Conservation (phyloP, 2,888 invertebrate species). For the Epistrophe eligans region DNA sequence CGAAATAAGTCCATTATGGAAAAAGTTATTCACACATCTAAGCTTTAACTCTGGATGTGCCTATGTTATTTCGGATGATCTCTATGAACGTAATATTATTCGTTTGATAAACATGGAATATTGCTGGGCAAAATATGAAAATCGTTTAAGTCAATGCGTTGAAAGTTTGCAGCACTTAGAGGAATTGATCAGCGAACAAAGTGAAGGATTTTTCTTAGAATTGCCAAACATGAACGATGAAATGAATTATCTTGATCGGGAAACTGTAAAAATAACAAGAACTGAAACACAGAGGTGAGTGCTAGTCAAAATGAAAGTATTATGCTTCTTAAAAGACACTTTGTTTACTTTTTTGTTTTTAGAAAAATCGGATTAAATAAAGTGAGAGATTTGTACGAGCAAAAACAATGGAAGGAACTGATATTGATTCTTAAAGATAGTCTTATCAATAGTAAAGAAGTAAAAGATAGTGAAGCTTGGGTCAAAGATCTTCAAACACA, state of each 20-base stretch:
- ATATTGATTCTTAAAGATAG: constrained; percentile 87
- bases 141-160: constrained; percentile 85
- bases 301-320: background rate
- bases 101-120: constrained; percentile 86
- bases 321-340: background rate
- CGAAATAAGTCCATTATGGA: constrained; percentile 76
- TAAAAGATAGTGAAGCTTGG: constrained; percentile 77
- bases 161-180: constrained; percentile 80
- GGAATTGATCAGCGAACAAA: constrained; percentile 77
- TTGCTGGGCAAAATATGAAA: constrained; percentile 85
- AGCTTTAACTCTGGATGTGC: constrained; percentile 77
- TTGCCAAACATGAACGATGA: constrained; percentile 85
- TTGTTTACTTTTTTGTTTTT: constrained; percentile 78
- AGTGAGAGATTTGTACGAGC: constrained; percentile 88
- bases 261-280: constrained; percentile 84
- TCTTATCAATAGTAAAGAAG: constrained; percentile 79
- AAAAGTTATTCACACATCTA: constrained; percentile 75
- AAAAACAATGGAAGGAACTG: constrained; percentile 87
- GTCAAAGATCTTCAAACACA: constrained; percentile 78
- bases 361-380: constrained; percentile 86
- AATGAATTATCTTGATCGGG: constrained; percentile 84
- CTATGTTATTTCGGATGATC: constrained; percentile 81
- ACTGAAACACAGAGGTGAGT: constrained; percentile 85
- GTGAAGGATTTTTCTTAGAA: constrained; percentile 81
- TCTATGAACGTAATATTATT: constrained; percentile 84